These are phyloP conservation scores for Bambusicola thoracicus DNA, from an alignment of 2,113 vertebrate species.

Conservation along the genomic window DNA sequence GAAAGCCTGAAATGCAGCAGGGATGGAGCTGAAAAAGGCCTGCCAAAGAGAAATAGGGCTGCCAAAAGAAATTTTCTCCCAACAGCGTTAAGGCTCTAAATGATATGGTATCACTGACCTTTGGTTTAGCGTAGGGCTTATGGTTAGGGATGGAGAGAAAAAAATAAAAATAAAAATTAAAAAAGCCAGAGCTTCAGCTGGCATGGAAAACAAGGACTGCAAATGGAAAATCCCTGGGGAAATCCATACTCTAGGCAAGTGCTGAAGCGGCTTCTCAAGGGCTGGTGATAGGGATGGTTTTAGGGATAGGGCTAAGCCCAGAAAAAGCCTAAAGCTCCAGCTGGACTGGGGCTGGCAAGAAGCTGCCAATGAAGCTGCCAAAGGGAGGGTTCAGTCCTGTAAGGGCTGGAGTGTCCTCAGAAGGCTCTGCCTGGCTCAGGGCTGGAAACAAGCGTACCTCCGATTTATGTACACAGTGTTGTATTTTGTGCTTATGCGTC, in stretches of 20 bases:
- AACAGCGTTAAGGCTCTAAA: neutral
- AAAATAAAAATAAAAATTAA: no score
- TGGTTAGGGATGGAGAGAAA: neutral
- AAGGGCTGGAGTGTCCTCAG: neutral
- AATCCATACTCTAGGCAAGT: neutral
- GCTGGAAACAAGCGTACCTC: neutral
- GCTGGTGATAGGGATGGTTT: neutral
- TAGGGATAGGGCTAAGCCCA: neutral
- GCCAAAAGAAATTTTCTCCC: neutral
- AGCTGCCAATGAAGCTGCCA: neutral
- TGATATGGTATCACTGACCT: neutral
- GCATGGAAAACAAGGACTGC: neutral
- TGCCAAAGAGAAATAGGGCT: neutral
- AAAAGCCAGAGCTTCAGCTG: neutral
- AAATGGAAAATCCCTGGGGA: rapidly evolving
- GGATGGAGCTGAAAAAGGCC: neutral
- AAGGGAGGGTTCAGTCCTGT: neutral
- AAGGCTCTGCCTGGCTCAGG: neutral
- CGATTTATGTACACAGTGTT: rapidly evolving
- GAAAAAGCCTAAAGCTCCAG: neutral
- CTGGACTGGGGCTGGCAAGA: neutral
- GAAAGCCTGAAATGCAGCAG: neutral
- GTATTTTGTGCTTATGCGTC: neutral
- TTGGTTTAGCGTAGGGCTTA: neutral
- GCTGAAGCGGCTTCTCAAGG: neutral